A percentile compares a stretch with the other conserved stretches of the same genome.
Evolutionary conservation across 2,888 invertebrate genomes (phyloP).

Genomic region (Phrixothrix hirtus): DNA sequence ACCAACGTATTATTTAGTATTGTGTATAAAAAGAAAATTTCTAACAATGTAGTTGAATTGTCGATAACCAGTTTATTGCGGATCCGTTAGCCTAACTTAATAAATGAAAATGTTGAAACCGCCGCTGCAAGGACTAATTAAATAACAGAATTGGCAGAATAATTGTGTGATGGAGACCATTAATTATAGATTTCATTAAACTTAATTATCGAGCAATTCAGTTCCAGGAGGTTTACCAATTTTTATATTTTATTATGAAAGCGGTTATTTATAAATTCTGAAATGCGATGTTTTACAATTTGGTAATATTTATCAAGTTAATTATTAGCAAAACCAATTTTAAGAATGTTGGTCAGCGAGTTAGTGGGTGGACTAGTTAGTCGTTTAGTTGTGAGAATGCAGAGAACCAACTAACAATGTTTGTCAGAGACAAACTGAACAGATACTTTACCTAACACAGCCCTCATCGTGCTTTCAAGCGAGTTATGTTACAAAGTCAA

Average conservation of each 20-base stretch:
- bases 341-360: slow-evolving; percentile 13
- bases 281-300: too few relatives aligned
- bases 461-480: slow-evolving; percentile 37
- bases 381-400: slow-evolving; percentile 24
- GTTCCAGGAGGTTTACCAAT: slow-evolving; percentile 20
- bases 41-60: too few relatives aligned
- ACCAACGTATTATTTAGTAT: too few relatives aligned
- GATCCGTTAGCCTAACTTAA: too few relatives aligned
- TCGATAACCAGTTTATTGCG: too few relatives aligned
- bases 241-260: slow-evolving; percentile 12
- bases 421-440: slow-evolving; percentile 42
- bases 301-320: background rate
- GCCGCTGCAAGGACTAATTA: slow-evolving; percentile 22
- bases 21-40: too few relatives aligned
- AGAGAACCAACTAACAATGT: slow-evolving; percentile 36
- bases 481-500: slow-evolving; percentile 48
- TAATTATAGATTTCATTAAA: slow-evolving; percentile 27
- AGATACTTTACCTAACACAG: slow-evolving; percentile 44
- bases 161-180: slow-evolving; percentile 24
- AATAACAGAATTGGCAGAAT: slow-evolving; percentile 22
- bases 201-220: slow-evolving; percentile 22
- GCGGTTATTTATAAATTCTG: background rate
- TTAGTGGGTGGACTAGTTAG: slow-evolving; percentile 13
- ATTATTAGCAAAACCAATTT: slow-evolving; percentile 11
- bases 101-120: slow-evolving; percentile 19